phyloP scores from a whole-genome alignment of 2,113 vertebrate species.

The Butorides virescens region DNA sequence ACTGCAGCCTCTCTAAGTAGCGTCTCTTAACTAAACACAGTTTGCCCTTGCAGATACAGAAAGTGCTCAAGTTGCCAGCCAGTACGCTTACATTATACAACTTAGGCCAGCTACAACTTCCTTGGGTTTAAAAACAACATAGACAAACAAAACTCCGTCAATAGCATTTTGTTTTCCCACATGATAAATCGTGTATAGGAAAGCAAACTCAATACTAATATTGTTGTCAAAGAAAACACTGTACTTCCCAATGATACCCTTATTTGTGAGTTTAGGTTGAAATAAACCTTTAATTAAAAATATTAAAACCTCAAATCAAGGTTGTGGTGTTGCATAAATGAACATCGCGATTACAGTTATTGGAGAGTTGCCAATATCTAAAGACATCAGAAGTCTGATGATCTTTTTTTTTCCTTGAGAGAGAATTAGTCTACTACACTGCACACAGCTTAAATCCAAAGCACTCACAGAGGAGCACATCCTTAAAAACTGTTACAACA shows the following conservation, averaged over 20 bases:
- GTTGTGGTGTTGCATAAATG: neutral
- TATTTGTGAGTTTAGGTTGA: neutral
- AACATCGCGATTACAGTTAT: slow-evolving; percentile 14
- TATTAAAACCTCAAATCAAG: slow-evolving; percentile 43
- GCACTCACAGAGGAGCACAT: neutral
- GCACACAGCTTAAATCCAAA: neutral
- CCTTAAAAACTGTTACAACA: slow-evolving; percentile 20
- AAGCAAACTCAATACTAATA: neutral
- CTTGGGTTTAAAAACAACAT: neutral
- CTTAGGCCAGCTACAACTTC: neutral
- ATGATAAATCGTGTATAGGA: neutral
- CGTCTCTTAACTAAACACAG: neutral
- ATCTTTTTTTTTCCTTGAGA: neutral
- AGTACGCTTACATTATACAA: neutral
- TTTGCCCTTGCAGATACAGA: neutral
- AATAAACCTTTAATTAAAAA: slow-evolving; percentile 57
- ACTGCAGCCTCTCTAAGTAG: neutral
- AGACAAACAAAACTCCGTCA: neutral
- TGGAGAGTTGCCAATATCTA: slow-evolving; percentile 37
- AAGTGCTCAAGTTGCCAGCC: neutral
- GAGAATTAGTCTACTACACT: neutral
- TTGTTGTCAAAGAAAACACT: neutral
- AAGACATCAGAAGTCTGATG: slow-evolving; percentile 32
- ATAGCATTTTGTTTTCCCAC: neutral
- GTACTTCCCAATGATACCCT: neutral